A percentile compares a stretch with the other conserved stretches of the same genome.
These are phyloP conservation scores for Aphodius granarius DNA, from an alignment of 2,888 invertebrate species.

Conservation along the genomic window DNA sequence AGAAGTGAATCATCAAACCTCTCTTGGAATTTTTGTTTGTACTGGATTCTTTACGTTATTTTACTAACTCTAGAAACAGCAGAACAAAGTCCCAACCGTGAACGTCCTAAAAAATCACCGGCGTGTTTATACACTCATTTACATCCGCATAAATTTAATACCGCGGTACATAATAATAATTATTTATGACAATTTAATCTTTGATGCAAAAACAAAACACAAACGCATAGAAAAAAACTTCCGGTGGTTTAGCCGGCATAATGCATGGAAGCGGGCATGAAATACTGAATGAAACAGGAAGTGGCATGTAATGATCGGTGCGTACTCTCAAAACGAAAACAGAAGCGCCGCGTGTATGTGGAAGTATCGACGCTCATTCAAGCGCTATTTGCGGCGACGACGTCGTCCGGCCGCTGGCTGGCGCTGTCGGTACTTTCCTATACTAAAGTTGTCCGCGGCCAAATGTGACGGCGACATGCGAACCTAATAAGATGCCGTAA, in stretches of 20 bases:
- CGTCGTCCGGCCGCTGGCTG: not conserved
- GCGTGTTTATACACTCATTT: not conserved
- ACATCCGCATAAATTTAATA: not conserved
- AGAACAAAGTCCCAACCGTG: too few species aligned
- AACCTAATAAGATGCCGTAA: conserved; percentile 18
- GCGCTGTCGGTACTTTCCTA: not conserved
- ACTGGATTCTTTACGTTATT: too few species aligned
- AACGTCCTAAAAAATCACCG: too few species aligned
- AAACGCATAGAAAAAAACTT: conserved; percentile 23
- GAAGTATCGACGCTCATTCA: conserved; percentile 7
- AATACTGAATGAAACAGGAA: conserved; percentile 38
- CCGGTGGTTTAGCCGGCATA: conserved; percentile 33
- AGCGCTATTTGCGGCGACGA: conserved; percentile 17
- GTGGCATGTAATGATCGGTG: conserved; percentile 36
- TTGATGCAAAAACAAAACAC: not conserved
- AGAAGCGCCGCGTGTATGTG: not conserved
- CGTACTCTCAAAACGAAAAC: conserved; percentile 37
- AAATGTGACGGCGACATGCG: conserved; percentile 19
- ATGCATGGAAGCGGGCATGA: conserved; percentile 36
- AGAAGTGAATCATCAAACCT: too few species aligned
- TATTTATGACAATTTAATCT: not conserved
- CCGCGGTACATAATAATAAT: not conserved
- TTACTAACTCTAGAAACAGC: too few species aligned
- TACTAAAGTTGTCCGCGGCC: not conserved
- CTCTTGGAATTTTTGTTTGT: too few species aligned